Percentiles rank a stretch among this genome's conserved stretches.
These are phyloP conservation scores for Pollimyrus isidori DNA, from an alignment of 2,113 vertebrate species.

Conservation along the genomic window DNA sequence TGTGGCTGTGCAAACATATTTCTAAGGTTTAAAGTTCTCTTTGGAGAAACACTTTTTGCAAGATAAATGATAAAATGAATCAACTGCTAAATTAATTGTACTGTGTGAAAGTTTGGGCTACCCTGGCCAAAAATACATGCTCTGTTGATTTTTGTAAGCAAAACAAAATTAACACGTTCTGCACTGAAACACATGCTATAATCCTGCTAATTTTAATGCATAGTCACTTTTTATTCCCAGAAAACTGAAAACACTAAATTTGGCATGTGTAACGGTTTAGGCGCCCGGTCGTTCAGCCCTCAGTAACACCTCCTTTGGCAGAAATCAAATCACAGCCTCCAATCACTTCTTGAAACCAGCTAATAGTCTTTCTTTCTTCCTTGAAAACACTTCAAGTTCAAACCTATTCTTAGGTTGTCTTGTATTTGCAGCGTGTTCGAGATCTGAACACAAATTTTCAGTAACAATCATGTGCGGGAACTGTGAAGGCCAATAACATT, in stretches of 20 bases:
- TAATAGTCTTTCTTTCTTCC: background rate
- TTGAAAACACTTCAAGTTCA: background rate
- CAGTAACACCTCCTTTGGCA: background rate
- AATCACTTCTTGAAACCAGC: background rate
- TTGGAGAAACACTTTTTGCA: background rate
- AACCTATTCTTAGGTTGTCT: background rate
- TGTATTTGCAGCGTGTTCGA: background rate
- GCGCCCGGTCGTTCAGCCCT: background rate
- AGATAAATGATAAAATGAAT: background rate
- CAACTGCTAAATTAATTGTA: background rate
- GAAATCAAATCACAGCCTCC: background rate
- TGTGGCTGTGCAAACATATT: background rate
- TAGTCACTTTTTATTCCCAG: background rate
- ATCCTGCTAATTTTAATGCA: background rate
- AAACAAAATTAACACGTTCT: background rate
- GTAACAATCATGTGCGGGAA: no score
- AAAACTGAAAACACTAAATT: background rate
- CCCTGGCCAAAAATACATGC: background rate
- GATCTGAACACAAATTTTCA: no score
- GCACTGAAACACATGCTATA: background rate
- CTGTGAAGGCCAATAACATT: no score
- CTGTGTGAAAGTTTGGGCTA: background rate
- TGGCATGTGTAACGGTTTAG: background rate
- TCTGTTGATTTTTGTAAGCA: background rate
- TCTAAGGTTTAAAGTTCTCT: background rate